Base-by-base conservation (phyloP, 2,888 invertebrate species). In the Sesia bembeciformis region DNA sequence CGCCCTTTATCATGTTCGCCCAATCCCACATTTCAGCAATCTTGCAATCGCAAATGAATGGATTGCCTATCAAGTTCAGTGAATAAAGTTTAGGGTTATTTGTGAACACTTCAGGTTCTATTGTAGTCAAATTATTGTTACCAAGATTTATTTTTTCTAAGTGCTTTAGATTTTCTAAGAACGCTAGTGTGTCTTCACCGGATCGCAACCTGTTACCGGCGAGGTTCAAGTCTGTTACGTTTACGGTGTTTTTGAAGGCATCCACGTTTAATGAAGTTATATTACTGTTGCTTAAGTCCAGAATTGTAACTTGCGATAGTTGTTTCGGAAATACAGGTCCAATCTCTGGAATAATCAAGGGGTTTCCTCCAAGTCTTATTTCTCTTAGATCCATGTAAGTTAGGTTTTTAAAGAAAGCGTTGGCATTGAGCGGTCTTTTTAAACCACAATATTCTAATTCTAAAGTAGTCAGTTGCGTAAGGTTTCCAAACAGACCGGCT, bases 11-110 rank as follows among this genome's bases (percentile, higher is more conserved):
- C 75, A 92, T 90, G 43, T 91, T 81, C 0, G 93, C 94, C 94
- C 94, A 94, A 63, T 93, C 91, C 94, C 94, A 94, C 86, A 93
- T 91, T 56, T 93, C 92, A 0, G 92, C 92, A 39, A 94, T 90
- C 59, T 92, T 91, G 63, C 94, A 94, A 63, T 93, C 92, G 66
- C 94, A 94, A 55, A 90, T 78, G 82, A 94, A 94, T 3, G 93
- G 93, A 78, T 94, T 94, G 3, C 93, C 93, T 5, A 93, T 82
- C 4, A 94, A 77, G 67, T 93, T 93, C 52, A 94, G 64, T 3
- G 91, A 92, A 56, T 91, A 78, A 4, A 94, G 68, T 57, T 89
- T 90, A 0, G 91, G 90, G 75, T 93, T 94, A 52, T 84, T 78
- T 1, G 79, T 76, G 53, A 93, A 90, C 5, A 90, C 76, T 49